These are phyloP conservation scores for Sparidentex hasta DNA, from an alignment of 2,797 vertebrate genomes.

Conservation along the genomic window DNA sequence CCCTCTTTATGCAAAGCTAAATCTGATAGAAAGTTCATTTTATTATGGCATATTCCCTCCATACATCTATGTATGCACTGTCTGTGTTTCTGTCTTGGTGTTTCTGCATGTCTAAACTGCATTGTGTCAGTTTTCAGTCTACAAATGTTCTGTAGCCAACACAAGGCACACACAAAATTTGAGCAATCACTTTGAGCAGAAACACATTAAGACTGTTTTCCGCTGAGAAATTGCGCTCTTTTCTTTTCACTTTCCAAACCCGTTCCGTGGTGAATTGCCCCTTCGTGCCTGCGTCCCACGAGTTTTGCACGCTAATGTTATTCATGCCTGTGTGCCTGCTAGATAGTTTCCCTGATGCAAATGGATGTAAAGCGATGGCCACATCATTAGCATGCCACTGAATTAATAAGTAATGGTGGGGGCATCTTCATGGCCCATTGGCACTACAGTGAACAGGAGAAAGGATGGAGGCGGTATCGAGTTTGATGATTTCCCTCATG, in stretches of 20 bases:
- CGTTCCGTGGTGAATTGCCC: slow-evolving; percentile 23
- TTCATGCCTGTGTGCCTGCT: slow-evolving; percentile 42
- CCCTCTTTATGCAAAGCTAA: neutral
- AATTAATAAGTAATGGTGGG: slow-evolving; percentile 40
- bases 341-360: slow-evolving; percentile 58
- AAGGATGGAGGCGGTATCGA: slow-evolving; percentile 16
- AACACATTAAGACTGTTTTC: slow-evolving; percentile 11
- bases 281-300: slow-evolving; percentile 26
- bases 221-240: neutral
- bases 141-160: neutral
- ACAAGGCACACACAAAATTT: neutral
- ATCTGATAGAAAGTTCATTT: neutral
- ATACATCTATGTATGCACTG: neutral
- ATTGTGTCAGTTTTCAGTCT: slow-evolving; percentile 3
- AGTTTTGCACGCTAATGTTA: slow-evolving; percentile 45
- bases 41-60: neutral
- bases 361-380: slow-evolving; percentile 60
- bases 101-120: neutral
- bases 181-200: neutral
- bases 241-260: slow-evolving; percentile 18
- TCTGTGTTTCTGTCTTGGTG: neutral
- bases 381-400: slow-evolving; percentile 64
- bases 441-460: slow-evolving; percentile 14
- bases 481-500: slow-evolving; percentile 50
- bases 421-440: slow-evolving; percentile 69